Conservation (phyloP, 2,113 vertebrate genomes). For the Percina caprodes region DNA sequence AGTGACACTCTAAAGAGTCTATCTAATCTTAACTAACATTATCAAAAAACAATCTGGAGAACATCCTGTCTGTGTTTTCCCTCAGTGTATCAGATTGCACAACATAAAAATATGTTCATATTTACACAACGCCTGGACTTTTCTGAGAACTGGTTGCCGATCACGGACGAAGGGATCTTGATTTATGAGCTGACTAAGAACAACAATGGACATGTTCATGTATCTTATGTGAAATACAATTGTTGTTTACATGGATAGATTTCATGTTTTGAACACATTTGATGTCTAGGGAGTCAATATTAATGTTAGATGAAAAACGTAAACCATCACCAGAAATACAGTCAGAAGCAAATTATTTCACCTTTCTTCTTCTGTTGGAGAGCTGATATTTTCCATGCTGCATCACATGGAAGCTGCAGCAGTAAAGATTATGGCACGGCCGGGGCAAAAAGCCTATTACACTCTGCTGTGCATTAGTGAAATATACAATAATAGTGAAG, state of each 20-base stretch:
- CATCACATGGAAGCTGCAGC: constrained; percentile 35
- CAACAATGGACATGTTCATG: background rate
- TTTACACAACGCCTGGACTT: background rate
- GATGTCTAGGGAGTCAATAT: background rate
- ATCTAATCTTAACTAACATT: background rate
- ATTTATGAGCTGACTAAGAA: background rate
- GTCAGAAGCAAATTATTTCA: background rate
- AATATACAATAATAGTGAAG: constrained; percentile 45
- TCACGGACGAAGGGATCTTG: background rate
- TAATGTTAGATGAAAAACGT: background rate
- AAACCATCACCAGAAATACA: background rate
- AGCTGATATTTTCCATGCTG: constrained; percentile 19
- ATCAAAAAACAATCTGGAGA: background rate
- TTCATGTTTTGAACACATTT: background rate
- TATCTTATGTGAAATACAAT: background rate
- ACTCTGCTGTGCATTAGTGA: constrained; percentile 54
- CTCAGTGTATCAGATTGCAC: background rate
- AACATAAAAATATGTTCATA: background rate
- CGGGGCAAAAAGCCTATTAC: constrained; percentile 40
- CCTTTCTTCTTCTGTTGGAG: constrained; percentile 10
- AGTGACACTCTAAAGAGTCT: background rate
- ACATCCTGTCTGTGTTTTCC: background rate
- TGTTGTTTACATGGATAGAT: background rate
- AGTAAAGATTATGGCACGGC: constrained; percentile 45
- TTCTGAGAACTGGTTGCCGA: background rate